A percentile compares a stretch with the other conserved stretches of the same genome.
Evolutionary conservation across 2,797 vertebrate genomes (phyloP).

Genomic region (Pygocentrus nattereri): DNA sequence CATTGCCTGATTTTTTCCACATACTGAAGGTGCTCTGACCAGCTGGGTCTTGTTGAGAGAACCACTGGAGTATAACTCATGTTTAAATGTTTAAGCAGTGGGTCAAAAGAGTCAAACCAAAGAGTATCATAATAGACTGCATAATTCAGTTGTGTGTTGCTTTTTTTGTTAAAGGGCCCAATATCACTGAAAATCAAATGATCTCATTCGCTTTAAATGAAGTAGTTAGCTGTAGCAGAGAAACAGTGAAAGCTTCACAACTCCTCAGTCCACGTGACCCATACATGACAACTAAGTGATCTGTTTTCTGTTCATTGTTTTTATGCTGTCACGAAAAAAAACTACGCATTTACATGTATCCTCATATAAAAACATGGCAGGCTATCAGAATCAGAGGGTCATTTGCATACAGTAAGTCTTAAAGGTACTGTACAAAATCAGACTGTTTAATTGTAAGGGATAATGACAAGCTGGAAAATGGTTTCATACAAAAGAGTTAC

Average conservation of each 20-base stretch:
- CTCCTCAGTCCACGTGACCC: not conserved
- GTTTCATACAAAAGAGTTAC: too few species aligned
- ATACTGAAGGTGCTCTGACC: not conserved
- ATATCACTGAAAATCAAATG: too few species aligned
- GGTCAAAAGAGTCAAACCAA: not conserved
- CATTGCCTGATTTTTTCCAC: not conserved
- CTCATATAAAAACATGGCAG: too few species aligned
- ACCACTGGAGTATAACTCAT: not conserved
- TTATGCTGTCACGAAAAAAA: not conserved
- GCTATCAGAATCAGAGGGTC: too few species aligned
- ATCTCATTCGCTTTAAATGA: too few species aligned
- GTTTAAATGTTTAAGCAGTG: not conserved
- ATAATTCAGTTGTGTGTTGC: not conserved
- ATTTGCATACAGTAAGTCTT: not conserved
- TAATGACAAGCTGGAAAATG: too few species aligned
- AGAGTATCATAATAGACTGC: not conserved
- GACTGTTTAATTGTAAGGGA: too few species aligned
- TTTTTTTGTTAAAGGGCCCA: not conserved
- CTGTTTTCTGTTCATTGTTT: not conserved
- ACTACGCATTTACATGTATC: too few species aligned
- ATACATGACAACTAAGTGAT: not conserved
- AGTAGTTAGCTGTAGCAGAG: too few species aligned
- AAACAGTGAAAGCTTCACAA: not conserved
- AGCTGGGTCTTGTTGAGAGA: not conserved
- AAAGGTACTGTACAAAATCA: too few species aligned